These are phyloP conservation scores for Drosophila rhopaloa DNA, from an alignment of 1,140 invertebrate species.

Conservation along the genomic window DNA sequence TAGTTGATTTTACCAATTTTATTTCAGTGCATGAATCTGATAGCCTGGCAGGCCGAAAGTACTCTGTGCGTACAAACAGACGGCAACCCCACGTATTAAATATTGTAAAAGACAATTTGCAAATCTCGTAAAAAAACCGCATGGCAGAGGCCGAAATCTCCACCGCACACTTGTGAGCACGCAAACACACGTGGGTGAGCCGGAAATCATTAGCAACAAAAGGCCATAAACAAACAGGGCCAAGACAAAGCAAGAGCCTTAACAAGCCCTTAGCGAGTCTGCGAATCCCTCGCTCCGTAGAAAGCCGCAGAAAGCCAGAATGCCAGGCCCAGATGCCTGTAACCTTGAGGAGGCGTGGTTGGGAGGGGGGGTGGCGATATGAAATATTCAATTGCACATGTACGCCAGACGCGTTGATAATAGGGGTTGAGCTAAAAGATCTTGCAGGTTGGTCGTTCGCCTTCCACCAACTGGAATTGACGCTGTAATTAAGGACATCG, in stretches of 20 bases:
- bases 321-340: conserved; percentile 44
- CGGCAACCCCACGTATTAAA: conserved; percentile 58
- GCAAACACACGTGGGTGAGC: conserved; percentile 13
- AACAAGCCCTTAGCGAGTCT: background rate
- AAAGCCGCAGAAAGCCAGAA: conserved; percentile 54
- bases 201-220: conserved; percentile 74
- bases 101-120: conserved; percentile 78
- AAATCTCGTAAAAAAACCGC: conserved; percentile 72
- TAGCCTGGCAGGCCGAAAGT: conserved; percentile 2
- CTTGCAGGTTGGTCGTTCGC: background rate
- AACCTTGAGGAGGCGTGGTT: background rate
- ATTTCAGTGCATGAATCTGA: background rate
- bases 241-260: conserved; percentile 27
- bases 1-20: no score
- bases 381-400: conserved; percentile 72
- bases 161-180: conserved; percentile 33
- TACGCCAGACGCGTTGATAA: conserved; percentile 52
- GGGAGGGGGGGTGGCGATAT: background rate
- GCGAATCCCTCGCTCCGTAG: background rate
- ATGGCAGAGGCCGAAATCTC: conserved; percentile 43
- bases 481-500: conserved; percentile 60
- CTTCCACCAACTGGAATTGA: background rate
- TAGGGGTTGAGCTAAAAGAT: conserved; percentile 46
- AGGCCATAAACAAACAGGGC: conserved; percentile 46
- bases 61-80: conserved; percentile 8